Evolutionary conservation across 2,797 vertebrate species (phyloP).

Genomic region (Discoglossus pictus): DNA sequence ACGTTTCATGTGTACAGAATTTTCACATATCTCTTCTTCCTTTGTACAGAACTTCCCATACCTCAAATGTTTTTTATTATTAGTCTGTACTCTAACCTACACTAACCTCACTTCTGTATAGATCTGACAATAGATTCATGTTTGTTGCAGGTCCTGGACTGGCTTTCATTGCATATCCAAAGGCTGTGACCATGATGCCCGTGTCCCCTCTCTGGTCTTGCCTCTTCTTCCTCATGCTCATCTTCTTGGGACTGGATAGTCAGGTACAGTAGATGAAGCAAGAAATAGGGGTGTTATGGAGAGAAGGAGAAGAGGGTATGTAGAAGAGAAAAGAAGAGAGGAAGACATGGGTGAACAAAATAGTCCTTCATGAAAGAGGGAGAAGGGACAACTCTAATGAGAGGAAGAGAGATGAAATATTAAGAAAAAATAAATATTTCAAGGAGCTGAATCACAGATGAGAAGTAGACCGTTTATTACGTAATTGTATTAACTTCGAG

Average conservation of each 20-base stretch:
- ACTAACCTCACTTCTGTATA: too few relatives aligned
- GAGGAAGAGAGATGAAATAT: neutral
- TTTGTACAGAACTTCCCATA: neutral
- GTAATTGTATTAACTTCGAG: too few relatives aligned
- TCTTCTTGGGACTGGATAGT: conserved; percentile 86
- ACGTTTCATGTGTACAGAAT: neutral
- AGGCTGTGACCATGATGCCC: conserved; percentile 84
- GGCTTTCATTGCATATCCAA: conserved; percentile 84
- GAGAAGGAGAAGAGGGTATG: neutral
- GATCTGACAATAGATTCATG: neutral
- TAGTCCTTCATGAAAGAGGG: neutral
- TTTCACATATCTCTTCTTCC: neutral
- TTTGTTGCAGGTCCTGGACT: conserved; percentile 77
- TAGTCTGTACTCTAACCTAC: too few relatives aligned
- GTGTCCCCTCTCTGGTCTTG: conserved; percentile 85
- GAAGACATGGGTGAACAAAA: neutral
- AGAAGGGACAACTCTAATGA: too few relatives aligned
- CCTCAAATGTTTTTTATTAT: too few relatives aligned
- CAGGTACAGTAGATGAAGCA: conserved; percentile 73
- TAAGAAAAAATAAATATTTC: fast-evolving
- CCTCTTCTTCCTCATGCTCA: conserved; percentile 91
- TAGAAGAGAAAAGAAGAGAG: too few relatives aligned
- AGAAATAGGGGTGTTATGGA: neutral
- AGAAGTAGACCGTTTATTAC: too few relatives aligned
- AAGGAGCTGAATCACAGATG: too few relatives aligned